Base-by-base conservation (phyloP, 64 coral and sea anemone genomes). In the Orbicella faveolata region DNA sequence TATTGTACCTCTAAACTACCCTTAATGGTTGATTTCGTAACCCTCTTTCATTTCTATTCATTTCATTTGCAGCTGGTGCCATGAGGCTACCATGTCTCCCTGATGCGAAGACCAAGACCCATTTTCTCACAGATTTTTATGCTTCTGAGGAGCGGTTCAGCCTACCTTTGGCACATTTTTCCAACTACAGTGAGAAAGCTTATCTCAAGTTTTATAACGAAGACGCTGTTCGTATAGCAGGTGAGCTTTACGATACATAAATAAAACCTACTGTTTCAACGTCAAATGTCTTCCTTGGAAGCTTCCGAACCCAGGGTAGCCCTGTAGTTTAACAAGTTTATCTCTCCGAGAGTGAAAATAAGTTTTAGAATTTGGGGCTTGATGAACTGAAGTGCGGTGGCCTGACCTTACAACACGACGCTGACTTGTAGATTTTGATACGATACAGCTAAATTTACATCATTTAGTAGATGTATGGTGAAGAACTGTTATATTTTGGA, bases 11-110 rank as follows among this genome's bases (percentile, higher is more conserved):
- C 0, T 54, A 52, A n/a, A 78, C 41, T 54, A 78, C 54, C 19
- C 19, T 41, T 78, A 52, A 78, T 78, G 51, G 54, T 55, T 78
- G 76, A 17, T 78, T 78, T 78, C 76, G 76, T 53, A 78, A 78
- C 23, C 76, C 76, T 79, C 54, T 79, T 51, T 13, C 51, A 44
- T 79, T 79, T 79, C 13, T 54, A 52, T 79, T n/a, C 0, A 52
- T 20, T 53, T 19, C 21, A 51, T 52, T 62, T 63, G 23, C 54
- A 81, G 76, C 76, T 79, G 76, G 76, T 52, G 76, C 76, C 9
- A 79, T 79, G 76, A 79, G 76, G 18, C 44, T 79, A 48, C 76
- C 76, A n/a, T 79, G 76, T 54, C 44, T 11, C 44, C 76, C 76
- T 21, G 36, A 52, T 17, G 41, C 39, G 15, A 23, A 23, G n/a